Base-by-base conservation (phyloP, 2,113 vertebrate genomes). In the Gymnobelideus leadbeateri region DNA sequence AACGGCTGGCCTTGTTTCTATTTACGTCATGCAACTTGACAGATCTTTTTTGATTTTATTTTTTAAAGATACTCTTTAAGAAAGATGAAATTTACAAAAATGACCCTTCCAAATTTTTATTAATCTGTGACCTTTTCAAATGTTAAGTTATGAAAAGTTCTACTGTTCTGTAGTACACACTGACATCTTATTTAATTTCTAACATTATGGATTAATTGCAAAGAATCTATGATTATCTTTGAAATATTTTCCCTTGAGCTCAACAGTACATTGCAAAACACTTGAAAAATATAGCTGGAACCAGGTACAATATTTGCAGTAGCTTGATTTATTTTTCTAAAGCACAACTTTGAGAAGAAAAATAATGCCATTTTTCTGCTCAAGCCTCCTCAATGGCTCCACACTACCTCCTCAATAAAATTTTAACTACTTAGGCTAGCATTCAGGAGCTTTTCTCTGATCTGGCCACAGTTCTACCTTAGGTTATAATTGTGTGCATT, bases 81-180 rank as follows among this genome's bases (percentile, higher is more conserved):
- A 26, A 89, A 54, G 68, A 94, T 92, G 94, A 97, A 95, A 96
- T 3, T 94, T 47, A 77, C 53, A 49, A 96, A 94, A 53, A 94
- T 28, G 90, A 25, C 21, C 43, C 31, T 68, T 91, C 84, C 28
- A 93, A 8, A 95, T 94, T 97, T 96, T 96, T 93, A 94, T 89
- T 94, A 96, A 97, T 95, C 52, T 95, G 50, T 91, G 96, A 90
- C 61, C 91, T 96, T 97, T 93, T 92, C 84, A 94, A 92, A 94
- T 89, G 54, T 93, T 31, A 96, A 96, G 92, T 94, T 93, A 92
- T 94, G 91, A 54, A 68, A 97, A 98, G 97, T 95, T 94, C 91
- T 94, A 97, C 52, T 96, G 12, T 94, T 95, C 21, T 95, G 24
- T 95, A 57, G 23, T 89, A 54, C 9, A 89, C 94, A 93, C 49